phyloP scores from a whole-genome alignment of 2,888 invertebrate species.

The Andrena fulva region DNA sequence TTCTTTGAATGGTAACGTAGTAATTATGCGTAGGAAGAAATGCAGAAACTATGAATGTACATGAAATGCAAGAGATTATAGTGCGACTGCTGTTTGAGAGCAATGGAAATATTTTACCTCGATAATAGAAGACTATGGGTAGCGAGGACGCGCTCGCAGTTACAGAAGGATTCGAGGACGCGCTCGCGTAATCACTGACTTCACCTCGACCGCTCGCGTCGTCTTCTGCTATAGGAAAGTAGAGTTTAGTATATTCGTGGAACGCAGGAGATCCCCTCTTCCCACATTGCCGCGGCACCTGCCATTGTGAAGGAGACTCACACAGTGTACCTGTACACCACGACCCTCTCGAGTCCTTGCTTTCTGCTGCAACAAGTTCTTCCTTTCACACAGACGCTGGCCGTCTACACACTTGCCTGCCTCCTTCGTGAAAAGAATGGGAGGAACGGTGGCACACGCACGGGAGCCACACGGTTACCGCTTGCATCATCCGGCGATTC shows the following conservation, averaged over 20 bases:
- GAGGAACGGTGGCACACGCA: conserved; percentile 19
- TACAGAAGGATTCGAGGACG: conserved; percentile 52
- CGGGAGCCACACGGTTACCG: not conserved
- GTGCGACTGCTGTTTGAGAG: not conserved
- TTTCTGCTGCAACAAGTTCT: conserved; percentile 52
- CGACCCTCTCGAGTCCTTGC: conserved; percentile 43
- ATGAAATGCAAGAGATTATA: not conserved
- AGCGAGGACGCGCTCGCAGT: conserved; percentile 3
- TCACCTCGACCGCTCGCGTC: conserved; percentile 31
- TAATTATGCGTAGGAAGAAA: not conserved
- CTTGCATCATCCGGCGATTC: conserved; percentile 47
- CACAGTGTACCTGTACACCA: conserved; percentile 41
- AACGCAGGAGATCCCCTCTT: conserved; percentile 64
- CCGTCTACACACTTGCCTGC: not conserved
- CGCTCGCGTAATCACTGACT: conserved; percentile 65
- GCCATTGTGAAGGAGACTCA: conserved; percentile 42
- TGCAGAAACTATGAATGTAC: not conserved
- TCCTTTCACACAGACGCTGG: conserved; percentile 60
- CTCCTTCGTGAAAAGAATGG: conserved; percentile 15
- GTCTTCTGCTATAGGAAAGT: conserved; percentile 59
- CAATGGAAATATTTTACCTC: conserved; percentile 42
- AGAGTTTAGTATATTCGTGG: conserved; percentile 63
- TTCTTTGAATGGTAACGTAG: not conserved
- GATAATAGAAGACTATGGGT: conserved; percentile 15
- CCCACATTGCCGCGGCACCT: conserved; percentile 22